phyloP scores from a whole-genome alignment of 2,113 vertebrate species.

The Sphyrna mokarran region DNA sequence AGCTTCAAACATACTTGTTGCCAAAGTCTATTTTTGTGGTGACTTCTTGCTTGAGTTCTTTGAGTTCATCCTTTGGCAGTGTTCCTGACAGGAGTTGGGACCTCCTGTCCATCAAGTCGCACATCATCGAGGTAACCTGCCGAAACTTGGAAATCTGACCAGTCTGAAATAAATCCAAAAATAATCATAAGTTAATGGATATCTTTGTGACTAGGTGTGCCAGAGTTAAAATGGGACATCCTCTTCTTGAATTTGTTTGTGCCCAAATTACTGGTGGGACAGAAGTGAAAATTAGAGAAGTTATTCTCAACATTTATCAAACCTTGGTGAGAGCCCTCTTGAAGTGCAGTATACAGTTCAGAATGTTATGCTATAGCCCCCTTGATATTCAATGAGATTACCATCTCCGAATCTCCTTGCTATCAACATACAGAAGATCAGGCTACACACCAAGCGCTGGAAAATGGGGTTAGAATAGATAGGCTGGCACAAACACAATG shows the following conservation, averaged over 20 bases:
- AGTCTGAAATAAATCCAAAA: not conserved
- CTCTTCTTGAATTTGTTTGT: not conserved
- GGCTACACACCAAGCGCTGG: no score
- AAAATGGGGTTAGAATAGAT: no score
- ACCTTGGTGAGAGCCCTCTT: not conserved
- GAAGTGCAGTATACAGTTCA: not conserved
- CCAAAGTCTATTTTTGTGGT: constrained; percentile 50
- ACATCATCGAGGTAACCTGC: constrained; percentile 48
- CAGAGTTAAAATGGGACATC: not conserved
- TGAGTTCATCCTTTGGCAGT: constrained; percentile 46
- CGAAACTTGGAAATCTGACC: constrained; percentile 42
- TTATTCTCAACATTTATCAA: not conserved
- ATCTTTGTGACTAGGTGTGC: not conserved
- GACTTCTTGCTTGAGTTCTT: constrained; percentile 50
- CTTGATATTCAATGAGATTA: no score
- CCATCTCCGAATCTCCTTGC: no score
- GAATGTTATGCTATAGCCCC: no score
- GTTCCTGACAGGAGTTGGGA: constrained; percentile 50
- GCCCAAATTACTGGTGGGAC: not conserved
- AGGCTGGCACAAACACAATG: no score
- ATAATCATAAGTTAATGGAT: not conserved
- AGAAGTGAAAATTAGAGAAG: not conserved
- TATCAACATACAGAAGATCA: no score
- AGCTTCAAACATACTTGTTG: constrained; percentile 47
- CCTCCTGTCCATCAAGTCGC: constrained; percentile 50